phyloP scores from a whole-genome alignment of 2,888 invertebrate genomes.

The Abrostola tripartita region DNA sequence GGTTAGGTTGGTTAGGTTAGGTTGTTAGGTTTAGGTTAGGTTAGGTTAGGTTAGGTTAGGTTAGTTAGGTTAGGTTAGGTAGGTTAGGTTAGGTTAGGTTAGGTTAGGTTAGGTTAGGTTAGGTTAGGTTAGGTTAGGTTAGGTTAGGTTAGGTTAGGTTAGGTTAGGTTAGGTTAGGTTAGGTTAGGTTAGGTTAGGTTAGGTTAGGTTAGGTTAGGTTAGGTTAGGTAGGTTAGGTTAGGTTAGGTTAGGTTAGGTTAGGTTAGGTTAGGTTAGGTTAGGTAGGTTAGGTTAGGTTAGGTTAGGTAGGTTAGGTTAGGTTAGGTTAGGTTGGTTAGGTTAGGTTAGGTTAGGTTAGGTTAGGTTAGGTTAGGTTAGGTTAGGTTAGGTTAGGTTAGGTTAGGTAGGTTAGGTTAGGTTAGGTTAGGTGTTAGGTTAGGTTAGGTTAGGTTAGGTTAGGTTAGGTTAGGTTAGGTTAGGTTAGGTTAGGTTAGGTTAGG shows the following conservation, averaged over 20 bases:
- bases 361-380: constrained; percentile 45
- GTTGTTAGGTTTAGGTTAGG: constrained; percentile 29
- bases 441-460: no score
- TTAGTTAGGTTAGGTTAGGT: constrained; percentile 44
- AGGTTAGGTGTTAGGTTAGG: constrained; percentile 34
- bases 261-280: constrained; percentile 31
- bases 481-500: constrained; percentile 46
- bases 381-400: constrained; percentile 42
- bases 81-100: constrained; percentile 44
- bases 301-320: constrained; percentile 45
- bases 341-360: constrained; percentile 46
- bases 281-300: constrained; percentile 38
- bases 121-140: constrained; percentile 45
- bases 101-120: constrained; percentile 46
- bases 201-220: constrained; percentile 40
- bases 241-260: constrained; percentile 23
- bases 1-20: constrained; percentile 34
- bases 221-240: constrained; percentile 38
- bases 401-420: constrained; percentile 39
- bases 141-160: constrained; percentile 49
- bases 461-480: constrained; percentile 48
- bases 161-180: constrained; percentile 47
- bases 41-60: constrained; percentile 36
- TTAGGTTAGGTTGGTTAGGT: constrained; percentile 42
- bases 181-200: constrained; percentile 46